Percentiles rank a stretch among this genome's conserved stretches.
These are phyloP conservation scores for Phylloscopus collybita DNA, from an alignment of 2,797 vertebrate genomes.

Conservation along the genomic window DNA sequence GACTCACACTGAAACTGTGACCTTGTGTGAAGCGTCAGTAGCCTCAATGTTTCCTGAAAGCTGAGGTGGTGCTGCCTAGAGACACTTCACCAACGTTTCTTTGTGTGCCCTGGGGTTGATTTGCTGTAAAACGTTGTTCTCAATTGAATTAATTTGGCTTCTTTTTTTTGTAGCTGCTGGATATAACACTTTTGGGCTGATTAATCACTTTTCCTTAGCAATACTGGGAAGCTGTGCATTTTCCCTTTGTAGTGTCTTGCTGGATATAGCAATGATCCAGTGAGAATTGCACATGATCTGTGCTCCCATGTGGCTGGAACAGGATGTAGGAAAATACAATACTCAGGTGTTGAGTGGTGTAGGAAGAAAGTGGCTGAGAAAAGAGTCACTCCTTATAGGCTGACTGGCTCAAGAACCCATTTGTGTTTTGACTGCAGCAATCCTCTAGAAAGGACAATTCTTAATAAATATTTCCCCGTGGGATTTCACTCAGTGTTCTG, in stretches of 20 bases:
- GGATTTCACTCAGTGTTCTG: neutral
- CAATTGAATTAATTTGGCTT: neutral
- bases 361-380: neutral
- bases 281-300: neutral
- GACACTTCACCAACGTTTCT: neutral
- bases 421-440: neutral
- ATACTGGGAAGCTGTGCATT: neutral
- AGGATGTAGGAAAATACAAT: neutral
- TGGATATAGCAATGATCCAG: neutral
- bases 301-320: neutral
- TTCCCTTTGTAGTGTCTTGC: neutral
- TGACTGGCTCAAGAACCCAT: neutral
- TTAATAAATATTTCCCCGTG: conserved; percentile 23
- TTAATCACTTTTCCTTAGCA: neutral
- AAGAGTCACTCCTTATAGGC: neutral
- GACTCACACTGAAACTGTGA: neutral
- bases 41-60: neutral
- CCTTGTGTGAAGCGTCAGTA: neutral
- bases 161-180: neutral
- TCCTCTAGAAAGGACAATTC: neutral
- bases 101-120: neutral
- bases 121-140: neutral
- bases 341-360: neutral
- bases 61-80: neutral
- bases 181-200: neutral